Evolutionary conservation across 1,140 invertebrate species (phyloP).

Genomic region (Lordiphosa mommai): DNA sequence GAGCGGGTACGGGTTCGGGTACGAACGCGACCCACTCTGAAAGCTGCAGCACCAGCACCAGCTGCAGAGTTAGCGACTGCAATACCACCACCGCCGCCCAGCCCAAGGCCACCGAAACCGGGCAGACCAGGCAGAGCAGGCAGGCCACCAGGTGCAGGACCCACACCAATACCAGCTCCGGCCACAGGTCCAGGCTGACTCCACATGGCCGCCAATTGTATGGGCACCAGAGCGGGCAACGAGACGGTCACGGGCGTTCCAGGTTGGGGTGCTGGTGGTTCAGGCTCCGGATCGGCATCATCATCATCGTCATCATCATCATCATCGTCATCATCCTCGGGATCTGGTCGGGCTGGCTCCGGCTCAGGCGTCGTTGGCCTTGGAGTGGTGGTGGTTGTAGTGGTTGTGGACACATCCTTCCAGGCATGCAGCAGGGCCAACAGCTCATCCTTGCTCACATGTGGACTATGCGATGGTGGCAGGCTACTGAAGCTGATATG

Average conservation of each 20-base stretch:
- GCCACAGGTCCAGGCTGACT: conserved; percentile 47
- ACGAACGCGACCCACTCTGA: conserved; percentile 11
- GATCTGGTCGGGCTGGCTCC: conserved; percentile 39
- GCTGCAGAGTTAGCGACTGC: conserved; percentile 17
- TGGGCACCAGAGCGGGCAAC: conserved; percentile 72
- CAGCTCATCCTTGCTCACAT: conserved; percentile 65
- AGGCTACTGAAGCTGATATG: conserved; percentile 30
- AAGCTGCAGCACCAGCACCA: not conserved
- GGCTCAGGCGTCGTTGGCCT: conserved; percentile 45
- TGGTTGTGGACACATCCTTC: conserved; percentile 37
- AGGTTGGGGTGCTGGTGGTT: conserved; percentile 36
- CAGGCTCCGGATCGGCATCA: conserved; percentile 37
- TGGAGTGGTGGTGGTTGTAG: conserved; percentile 29
- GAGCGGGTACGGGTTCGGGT: conserved; percentile 8
- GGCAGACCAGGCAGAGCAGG: not conserved
- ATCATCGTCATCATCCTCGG: conserved; percentile 32
- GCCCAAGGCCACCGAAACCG: conserved; percentile 31
- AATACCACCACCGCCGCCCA: conserved; percentile 5
- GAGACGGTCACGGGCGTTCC: conserved; percentile 70
- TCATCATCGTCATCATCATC: conserved; percentile 35
- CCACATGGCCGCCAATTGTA: conserved; percentile 74
- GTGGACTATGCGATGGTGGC: conserved; percentile 32
- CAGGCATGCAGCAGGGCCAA: conserved; percentile 58
- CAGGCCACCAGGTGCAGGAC: not conserved
- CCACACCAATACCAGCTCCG: conserved; percentile 36